Base-by-base conservation (phyloP, 2,888 invertebrate species). In the Drosophila neonasuta region DNA sequence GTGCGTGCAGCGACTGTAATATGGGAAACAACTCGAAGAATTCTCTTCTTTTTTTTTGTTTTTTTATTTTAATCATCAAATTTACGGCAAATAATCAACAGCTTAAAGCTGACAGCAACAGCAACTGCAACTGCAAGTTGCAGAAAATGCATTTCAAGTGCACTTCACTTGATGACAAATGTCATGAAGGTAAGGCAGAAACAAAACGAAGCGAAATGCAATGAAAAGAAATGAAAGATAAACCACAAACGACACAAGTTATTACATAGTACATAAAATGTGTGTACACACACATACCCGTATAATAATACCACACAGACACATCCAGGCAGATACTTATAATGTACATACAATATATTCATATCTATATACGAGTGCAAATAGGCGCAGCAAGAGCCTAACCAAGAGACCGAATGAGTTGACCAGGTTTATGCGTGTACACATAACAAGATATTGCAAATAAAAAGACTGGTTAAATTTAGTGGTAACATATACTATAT, bases 161-260 rank as follows among this genome's bases (percentile, higher is more conserved):
- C 77, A 77, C 80, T 85, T 62, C 62, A 68, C 48, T 41, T 57
- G 68, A 68, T 68, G 85, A 67, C 72, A 81, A 80, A 81, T 69
- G 64, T 64, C 56, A 54, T 64, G 34, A 60, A 73, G 68, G 56
- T 66, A 76, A 61, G 67, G 63, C 51, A 30, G 45, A 41, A 61
- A 10, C 61, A 29, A 51, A 52, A 34, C 57, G 42, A 36, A 46
- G 41, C 20, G 42, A 30, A 52, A 55, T 15, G 24, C 44, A 55
- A 13, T 4, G 34, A 46, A 61, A 58, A 11, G 44, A 46, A 64
- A 58, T 68, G 58, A 68, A 67, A 64, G 74, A 74, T 62, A 79
- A 85, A 71, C 82, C 82, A 50, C 80, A 80, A 66, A 68, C 71
- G 80, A 77, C 67, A 71, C 58, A 68, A 79, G 61, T 70, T 77